These are phyloP conservation scores for Onychostoma macrolepis DNA, from an alignment of 2,113 vertebrate species.

Conservation along the genomic window DNA sequence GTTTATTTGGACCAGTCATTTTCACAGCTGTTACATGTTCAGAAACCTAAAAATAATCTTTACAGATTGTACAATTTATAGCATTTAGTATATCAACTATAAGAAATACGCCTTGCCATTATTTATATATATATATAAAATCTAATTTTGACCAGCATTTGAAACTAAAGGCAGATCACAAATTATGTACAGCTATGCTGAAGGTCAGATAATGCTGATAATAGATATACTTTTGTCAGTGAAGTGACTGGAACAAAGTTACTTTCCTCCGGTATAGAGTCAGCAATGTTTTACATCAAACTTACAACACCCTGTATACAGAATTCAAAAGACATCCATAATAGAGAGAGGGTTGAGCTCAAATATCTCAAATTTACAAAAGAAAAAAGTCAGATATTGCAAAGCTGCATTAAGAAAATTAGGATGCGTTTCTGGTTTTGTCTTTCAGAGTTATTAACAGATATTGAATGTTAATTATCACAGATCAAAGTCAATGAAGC, in stretches of 20 bases:
- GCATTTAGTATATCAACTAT: constrained; percentile 73
- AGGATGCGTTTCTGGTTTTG: neutral
- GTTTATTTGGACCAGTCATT: constrained; percentile 89
- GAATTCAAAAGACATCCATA: neutral
- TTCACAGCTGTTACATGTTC: constrained; percentile 87
- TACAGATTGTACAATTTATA: constrained; percentile 91
- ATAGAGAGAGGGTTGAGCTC: neutral
- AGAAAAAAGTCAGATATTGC: neutral
- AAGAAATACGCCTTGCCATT: constrained; percentile 86
- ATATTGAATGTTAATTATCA: neutral
- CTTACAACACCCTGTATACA: neutral
- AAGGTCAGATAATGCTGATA: neutral
- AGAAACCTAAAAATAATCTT: constrained; percentile 81
- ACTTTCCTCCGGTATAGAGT: neutral
- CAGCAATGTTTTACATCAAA: constrained; percentile 11
- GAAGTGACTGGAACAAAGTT: constrained; percentile 7
- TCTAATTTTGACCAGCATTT: constrained; percentile 78
- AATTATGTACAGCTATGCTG: constrained; percentile 77
- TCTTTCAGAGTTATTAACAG: neutral
- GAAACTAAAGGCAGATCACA: constrained; percentile 80
- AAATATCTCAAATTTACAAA: neutral
- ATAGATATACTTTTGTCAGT: constrained; percentile 12
- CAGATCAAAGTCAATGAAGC: neutral
- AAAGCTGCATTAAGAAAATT: neutral
- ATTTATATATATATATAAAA: constrained; percentile 75